Evolutionary conservation across 2,797 vertebrate species (phyloP), one percentile per base, ranked within the genome.

Genomic region (Dendrocincla tyrannina): DNA sequence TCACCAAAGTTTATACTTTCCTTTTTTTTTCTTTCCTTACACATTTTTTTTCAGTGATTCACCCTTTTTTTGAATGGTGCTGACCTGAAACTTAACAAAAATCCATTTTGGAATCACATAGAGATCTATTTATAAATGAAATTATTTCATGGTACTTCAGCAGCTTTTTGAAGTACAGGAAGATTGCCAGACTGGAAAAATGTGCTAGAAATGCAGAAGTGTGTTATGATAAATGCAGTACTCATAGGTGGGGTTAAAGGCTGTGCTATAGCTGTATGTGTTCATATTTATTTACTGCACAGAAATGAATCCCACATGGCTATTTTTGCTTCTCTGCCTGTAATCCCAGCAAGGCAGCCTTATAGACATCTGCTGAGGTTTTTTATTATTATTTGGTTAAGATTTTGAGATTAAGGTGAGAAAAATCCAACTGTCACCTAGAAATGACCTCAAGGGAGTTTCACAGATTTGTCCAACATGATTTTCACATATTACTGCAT

Each of bases 201-300:
- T 73, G 41, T 95, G 74, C 86, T 74, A 83, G 85, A 96, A 95
- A 96, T 91, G 64, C 46, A 32, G 55, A 88, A 96, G 39, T 66
- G 35, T 88, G 76, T 93, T 87, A 72, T 83, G 88, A 95, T 83
- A 95, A 95, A 92, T 92, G 53, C 18, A 85, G 68, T 56, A 15
- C 62, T 95, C 64, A 63, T 81, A 92, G 80, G 49, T 88, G 50
- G 22, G 89, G 83, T 89, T 91, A 94, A 95, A 86, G 79, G 81
- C 85, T 94, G 32, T 91, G 87, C 52, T 91, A 49, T 56, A 88
- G 52, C 67, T 79, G 14, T 80, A 42, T 81, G 59, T n/a, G 32
- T 93, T 96, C 63, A 37, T 64, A 76, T 95, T 93, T 97, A 93
- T 91, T 97, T 95, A 92, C 88, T 93, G 79, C 77, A 76, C 74